Base-by-base conservation (phyloP, 37 sponge, comb jelly and placozoan species). In the Halichondria panicea region DNA sequence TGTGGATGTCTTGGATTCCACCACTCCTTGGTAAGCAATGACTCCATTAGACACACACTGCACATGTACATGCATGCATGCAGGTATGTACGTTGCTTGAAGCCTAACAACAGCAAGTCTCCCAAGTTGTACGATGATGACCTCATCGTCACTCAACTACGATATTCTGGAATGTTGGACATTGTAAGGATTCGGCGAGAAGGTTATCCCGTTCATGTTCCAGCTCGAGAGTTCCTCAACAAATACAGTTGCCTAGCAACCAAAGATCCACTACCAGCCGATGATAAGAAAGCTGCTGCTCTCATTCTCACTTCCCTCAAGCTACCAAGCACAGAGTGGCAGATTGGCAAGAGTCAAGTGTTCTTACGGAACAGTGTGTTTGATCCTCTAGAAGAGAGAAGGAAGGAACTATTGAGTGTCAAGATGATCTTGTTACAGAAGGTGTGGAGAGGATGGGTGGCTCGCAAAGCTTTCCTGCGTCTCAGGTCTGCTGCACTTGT, bases 141-240 rank as follows among this genome's bases (percentile, higher is more conserved):
- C n/a, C 91, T 96, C 28, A 78, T 96, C 63, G 48, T 93, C 37
- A 84, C 88, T 37, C 97, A 96, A 62, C 81, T 96, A 35, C 73
- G 94, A 24, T 96, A 96, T 70, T 96, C 97, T 0, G 97, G 94
- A 7, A 93, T 96, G 94, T 45, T 96, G 79, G 94, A 90, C 56
- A 96, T 96, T 32, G 90, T 96, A 35, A 53, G 93, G 30, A 93
- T 96, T 45, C 63, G 94, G 34, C 82, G 81, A 70, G 88, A 96
- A 89, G 97, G 97, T 1, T 96, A 89, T 59, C 97, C 97, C 0
- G 94, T 96, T 25, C 94, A 96, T 45, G 93, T 96, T 18, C 81
- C 85, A 34, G 93, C 94, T 22, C 76, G 64, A 37, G 84, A 83
- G 41, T 96, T 96, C 72, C 79, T 96, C 37, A 86, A 80, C 61